Evolutionary conservation across 2,888 invertebrate genomes (phyloP).

Genomic region (Agriopis marginaria): DNA sequence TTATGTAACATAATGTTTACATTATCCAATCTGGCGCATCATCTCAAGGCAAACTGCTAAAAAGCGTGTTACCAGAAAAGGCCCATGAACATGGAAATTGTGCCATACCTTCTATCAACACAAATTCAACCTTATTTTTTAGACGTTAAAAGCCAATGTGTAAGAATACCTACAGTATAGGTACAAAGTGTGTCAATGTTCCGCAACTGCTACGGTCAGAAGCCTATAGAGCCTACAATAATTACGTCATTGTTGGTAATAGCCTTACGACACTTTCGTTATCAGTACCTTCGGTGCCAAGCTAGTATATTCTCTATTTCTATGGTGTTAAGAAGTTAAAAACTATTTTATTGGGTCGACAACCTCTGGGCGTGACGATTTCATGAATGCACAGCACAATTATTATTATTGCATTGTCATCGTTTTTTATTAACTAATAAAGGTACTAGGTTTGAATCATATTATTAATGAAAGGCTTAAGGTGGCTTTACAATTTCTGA

Average conservation of each 20-base stretch:
- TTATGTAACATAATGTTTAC: slow-evolving; percentile 8
- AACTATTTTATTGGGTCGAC: slow-evolving; percentile 46
- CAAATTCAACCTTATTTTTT: slow-evolving; percentile 31
- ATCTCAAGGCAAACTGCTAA: slow-evolving; percentile 38
- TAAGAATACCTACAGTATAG: slow-evolving; percentile 46
- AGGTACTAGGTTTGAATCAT: not conserved
- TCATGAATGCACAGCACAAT: slow-evolving; percentile 32
- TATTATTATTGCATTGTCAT: slow-evolving; percentile 45
- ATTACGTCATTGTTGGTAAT: slow-evolving; percentile 62
- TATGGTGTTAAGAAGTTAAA: not conserved
- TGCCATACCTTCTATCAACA: slow-evolving; percentile 1
- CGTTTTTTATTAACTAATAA: slow-evolving; percentile 27
- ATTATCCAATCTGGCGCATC: slow-evolving; percentile 29
- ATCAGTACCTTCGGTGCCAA: slow-evolving; percentile 35
- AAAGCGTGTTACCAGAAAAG: slow-evolving; percentile 34
- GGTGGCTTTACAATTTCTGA: not conserved
- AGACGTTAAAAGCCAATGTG: slow-evolving; percentile 40
- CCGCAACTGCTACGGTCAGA: slow-evolving; percentile 54
- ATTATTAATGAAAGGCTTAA: not conserved
- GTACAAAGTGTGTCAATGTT: slow-evolving; percentile 65
- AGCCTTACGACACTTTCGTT: slow-evolving; percentile 61
- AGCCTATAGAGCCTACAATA: slow-evolving; percentile 57
- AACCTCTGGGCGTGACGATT: slow-evolving; percentile 49
- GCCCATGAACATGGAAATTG: slow-evolving; percentile 29
- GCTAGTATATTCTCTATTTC: slow-evolving; percentile 41